Base-by-base conservation (phyloP, 2,888 invertebrate genomes). In the Plemyria rubiginata region DNA sequence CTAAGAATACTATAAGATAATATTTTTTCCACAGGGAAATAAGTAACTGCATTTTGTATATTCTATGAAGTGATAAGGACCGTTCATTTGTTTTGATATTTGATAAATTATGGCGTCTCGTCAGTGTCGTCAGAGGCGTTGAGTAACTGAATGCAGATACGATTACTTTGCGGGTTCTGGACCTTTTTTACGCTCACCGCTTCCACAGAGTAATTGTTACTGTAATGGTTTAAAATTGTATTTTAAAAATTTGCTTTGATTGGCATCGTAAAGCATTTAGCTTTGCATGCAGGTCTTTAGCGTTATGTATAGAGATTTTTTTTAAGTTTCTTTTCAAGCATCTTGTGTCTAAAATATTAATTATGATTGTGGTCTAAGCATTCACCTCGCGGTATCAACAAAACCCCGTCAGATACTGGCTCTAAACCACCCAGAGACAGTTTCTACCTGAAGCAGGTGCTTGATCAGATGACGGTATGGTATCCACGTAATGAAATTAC, bases 41-140 rank as follows among this genome's bases (percentile, higher is more conserved):
- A 92, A 93, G 92, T 93, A 93, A 93, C 90, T 93, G 93, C 93
- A 93, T 93, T 93, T 93, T 93, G 93, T 93, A 93, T 93, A 93
- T 93, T 93, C 91, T 93, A 93, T 93, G 87, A 93, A 92, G 92
- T 92, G 93, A 92, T 91, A 90, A 92, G 92, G 89, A 91, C 85
- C 90, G 90, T 88, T 90, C 88, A 90, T 90, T 92, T 91, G 89
- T 90, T 92, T 92, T 90, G 90, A 90, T 90, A 90, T 89, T 91
- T 86, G 90, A 89, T 90, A 86, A 92, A 91, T 87, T 84, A 90
- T 88, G 87, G 88, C 90, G 88, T 82, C n/a, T n/a, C 86, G 84
- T 86, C 87, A 81, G 85, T 88, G 87, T 87, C 85, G 87, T 87
- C 85, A 84, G 90, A 87, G 86, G 87, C 88, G 87, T 85, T 86